Percentiles rank a stretch among this genome's conserved stretches.
Conservation (phyloP, 2,797 vertebrate species). For the Phylloscopus collybita region DNA sequence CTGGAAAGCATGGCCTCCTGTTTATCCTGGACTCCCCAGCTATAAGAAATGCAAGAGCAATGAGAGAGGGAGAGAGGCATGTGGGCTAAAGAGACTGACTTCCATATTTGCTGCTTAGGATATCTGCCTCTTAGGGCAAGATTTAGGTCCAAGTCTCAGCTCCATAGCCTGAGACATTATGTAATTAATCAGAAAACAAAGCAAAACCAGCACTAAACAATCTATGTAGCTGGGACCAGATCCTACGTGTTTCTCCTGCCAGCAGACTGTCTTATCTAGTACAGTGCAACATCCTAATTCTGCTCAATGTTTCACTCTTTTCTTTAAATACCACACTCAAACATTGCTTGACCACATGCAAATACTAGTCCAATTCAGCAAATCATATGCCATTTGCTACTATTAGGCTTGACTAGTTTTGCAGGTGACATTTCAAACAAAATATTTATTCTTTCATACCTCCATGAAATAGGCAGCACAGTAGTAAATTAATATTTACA, state of each 20-base stretch:
- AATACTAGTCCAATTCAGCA: background rate
- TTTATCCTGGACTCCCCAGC: background rate
- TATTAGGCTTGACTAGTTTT: background rate
- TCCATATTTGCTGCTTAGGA: background rate
- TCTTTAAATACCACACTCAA: background rate
- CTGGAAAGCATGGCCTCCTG: background rate
- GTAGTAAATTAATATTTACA: conserved; percentile 8
- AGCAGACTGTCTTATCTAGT: background rate
- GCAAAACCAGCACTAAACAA: background rate
- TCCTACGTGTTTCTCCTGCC: background rate
- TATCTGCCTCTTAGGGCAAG: background rate
- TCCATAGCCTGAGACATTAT: background rate
- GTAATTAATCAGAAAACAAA: background rate
- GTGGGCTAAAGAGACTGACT: background rate
- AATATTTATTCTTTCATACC: background rate
- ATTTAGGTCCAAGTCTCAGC: background rate
- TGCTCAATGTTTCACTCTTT: background rate
- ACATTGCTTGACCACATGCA: background rate
- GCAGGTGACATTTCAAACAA: background rate
- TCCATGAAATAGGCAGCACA: background rate
- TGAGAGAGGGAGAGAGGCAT: background rate
- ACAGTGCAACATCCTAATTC: background rate
- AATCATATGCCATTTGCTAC: background rate
- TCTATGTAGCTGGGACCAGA: background rate
- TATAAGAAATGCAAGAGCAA: background rate